phyloP scores from a whole-genome alignment of 2,113 vertebrate species.

The Elanus axillaris region DNA sequence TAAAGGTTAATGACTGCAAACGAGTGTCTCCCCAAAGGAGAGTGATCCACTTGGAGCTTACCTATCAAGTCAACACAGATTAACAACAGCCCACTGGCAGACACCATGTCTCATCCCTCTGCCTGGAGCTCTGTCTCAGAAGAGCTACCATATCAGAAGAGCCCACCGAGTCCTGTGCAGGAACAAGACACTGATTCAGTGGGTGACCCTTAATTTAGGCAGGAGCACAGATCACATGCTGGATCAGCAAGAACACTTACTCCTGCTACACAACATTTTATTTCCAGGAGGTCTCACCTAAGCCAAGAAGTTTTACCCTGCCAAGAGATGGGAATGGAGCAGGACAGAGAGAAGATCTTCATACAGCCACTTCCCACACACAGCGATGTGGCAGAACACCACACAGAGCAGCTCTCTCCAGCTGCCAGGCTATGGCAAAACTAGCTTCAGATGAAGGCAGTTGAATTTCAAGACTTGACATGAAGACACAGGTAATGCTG shows the following conservation, averaged over 20 bases:
- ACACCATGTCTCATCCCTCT: neutral
- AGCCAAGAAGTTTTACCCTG: neutral
- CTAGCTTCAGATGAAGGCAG: neutral
- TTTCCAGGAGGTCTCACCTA: neutral
- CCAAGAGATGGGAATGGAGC: neutral
- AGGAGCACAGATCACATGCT: neutral
- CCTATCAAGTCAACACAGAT: neutral
- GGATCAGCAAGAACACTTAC: neutral
- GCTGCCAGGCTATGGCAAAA: neutral
- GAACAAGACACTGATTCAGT: neutral
- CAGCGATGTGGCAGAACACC: accelerated
- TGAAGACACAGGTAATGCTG: neutral
- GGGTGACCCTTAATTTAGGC: neutral
- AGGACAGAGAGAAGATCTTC: neutral
- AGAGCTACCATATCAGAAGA: neutral
- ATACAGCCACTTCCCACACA: neutral
- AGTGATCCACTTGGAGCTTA: neutral
- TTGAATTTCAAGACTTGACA: neutral
- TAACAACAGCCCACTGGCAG: neutral
- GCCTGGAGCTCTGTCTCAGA: neutral
- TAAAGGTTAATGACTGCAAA: conserved; percentile 22
- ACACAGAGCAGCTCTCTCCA: neutral
- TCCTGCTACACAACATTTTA: accelerated
- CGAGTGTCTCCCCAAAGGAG: neutral
- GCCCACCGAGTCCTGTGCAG: neutral